Evolutionary conservation across 1,140 invertebrate genomes (phyloP).

Genomic region (Drosophila neocordata): DNA sequence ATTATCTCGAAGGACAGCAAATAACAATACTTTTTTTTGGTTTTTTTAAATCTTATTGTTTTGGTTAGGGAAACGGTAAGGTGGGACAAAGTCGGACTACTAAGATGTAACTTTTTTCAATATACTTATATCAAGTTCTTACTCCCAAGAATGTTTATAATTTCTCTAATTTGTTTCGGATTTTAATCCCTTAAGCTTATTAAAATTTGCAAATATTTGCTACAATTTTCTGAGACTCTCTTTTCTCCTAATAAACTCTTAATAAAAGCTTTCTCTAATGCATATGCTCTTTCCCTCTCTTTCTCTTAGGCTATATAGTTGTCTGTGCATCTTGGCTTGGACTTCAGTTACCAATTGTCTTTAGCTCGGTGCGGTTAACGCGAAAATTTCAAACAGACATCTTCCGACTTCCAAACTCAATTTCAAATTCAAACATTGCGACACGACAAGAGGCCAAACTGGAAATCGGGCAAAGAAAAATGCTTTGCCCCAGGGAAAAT

Average conservation of each 20-base stretch:
- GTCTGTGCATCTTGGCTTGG: slow-evolving; percentile 33
- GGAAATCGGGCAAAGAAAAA: slow-evolving; percentile 56
- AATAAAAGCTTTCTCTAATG: slow-evolving; percentile 46
- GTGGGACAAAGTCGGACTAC: too few relatives aligned
- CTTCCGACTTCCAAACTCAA: slow-evolving; percentile 15
- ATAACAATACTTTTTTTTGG: too few relatives aligned
- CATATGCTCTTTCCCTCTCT: not conserved
- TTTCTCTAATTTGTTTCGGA: too few relatives aligned
- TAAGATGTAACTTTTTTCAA: too few relatives aligned
- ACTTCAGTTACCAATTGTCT: slow-evolving; percentile 60
- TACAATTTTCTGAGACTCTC: not conserved
- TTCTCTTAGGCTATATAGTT: slow-evolving; percentile 48
- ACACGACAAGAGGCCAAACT: slow-evolving; percentile 33
- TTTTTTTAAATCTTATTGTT: too few relatives aligned
- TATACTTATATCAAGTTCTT: too few relatives aligned
- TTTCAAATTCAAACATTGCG: slow-evolving; percentile 16
- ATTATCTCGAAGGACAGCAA: too few relatives aligned
- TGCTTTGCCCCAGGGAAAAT: slow-evolving; percentile 62
- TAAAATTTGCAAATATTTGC: not conserved
- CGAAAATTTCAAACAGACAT: slow-evolving; percentile 6
- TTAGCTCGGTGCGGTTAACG: slow-evolving; percentile 39
- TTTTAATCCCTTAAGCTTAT: too few relatives aligned
- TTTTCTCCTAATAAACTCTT: not conserved
- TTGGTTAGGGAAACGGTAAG: too few relatives aligned
- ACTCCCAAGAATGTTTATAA: too few relatives aligned